phyloP scores from a whole-genome alignment of 2,113 vertebrate species.

The Lepidothrix coronata region DNA sequence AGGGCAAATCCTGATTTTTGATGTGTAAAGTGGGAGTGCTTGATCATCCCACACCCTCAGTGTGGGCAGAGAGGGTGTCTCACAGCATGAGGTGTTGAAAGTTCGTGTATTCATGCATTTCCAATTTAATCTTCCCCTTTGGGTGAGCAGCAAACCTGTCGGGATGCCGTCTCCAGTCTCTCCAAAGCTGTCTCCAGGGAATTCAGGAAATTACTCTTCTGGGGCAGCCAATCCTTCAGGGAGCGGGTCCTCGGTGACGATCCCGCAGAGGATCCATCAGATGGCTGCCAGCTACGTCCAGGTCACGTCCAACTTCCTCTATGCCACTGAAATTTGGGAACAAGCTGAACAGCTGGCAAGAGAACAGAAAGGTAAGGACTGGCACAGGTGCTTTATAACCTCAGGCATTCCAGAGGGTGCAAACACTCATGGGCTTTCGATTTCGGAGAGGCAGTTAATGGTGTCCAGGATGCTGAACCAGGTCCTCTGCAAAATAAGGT shows the following conservation, averaged over 20 bases:
- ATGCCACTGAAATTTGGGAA: constrained; percentile 98
- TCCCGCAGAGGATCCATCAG: constrained; percentile 98
- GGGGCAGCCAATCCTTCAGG: constrained; percentile 86
- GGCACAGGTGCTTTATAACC: not conserved
- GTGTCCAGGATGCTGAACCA: not conserved
- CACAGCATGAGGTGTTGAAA: not conserved
- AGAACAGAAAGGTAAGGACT: constrained; percentile 89
- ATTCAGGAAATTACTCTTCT: constrained; percentile 88
- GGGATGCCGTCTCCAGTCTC: constrained; percentile 97
- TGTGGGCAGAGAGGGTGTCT: not conserved
- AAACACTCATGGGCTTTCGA: rapidly evolving
- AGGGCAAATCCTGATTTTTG: not conserved
- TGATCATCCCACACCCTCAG: not conserved
- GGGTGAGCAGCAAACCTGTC: constrained; percentile 84
- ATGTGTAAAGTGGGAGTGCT: not conserved
- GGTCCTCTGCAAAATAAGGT: not conserved
- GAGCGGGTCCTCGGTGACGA: constrained; percentile 91
- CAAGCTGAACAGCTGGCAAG: constrained; percentile 95
- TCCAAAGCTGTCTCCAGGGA: constrained; percentile 95
- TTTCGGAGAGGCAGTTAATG: not conserved
- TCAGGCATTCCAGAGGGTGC: not conserved
- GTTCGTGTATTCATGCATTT: not conserved
- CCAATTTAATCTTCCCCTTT: not conserved
- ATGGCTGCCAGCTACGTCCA: constrained; percentile 99
- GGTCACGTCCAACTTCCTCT: constrained; percentile 98